Evolutionary conservation across 1,140 invertebrate genomes (phyloP).

Genomic region (Hyposmocoma kahamanoa): DNA sequence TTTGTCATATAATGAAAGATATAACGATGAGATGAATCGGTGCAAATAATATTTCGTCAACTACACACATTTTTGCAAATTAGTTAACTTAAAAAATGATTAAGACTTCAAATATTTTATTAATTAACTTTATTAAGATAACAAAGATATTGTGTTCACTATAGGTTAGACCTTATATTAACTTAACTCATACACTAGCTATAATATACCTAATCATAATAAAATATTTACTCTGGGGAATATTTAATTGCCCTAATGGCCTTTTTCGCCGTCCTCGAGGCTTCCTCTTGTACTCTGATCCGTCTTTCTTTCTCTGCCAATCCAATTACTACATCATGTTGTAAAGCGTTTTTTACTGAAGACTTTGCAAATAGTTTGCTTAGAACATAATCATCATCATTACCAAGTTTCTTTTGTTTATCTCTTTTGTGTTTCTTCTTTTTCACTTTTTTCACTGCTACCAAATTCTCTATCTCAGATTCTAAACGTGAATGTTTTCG

Average conservation of each 20-base stretch:
- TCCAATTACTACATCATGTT: conserved; percentile 75
- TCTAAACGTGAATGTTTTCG: conserved; percentile 32
- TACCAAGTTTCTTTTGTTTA: conserved; percentile 30
- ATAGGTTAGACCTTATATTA: no score
- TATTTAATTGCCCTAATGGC: conserved; percentile 73
- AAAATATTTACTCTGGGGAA: conserved; percentile 53
- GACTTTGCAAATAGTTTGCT: conserved; percentile 75
- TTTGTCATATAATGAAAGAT: no score
- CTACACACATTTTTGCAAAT: no score
- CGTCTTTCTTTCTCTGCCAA: conserved; percentile 65
- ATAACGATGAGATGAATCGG: no score
- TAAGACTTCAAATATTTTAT: no score
- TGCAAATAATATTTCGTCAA: no score
- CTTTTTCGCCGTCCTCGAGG: conserved; percentile 64
- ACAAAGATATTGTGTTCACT: no score
- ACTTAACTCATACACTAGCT: no score
- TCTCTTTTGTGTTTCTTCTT: conserved; percentile 44
- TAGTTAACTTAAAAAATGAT: no score
- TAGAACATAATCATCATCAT: conserved; percentile 75
- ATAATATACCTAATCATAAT: background rate
- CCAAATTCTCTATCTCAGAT: conserved; percentile 43
- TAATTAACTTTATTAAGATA: no score
- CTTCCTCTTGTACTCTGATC: conserved; percentile 71
- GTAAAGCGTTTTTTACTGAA: conserved; percentile 73
- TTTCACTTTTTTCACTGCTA: conserved; percentile 55